Evolutionary conservation across 2,113 vertebrate species (phyloP), one percentile per base, ranked within the genome.

Genomic region (Cervus canadensis): DNA sequence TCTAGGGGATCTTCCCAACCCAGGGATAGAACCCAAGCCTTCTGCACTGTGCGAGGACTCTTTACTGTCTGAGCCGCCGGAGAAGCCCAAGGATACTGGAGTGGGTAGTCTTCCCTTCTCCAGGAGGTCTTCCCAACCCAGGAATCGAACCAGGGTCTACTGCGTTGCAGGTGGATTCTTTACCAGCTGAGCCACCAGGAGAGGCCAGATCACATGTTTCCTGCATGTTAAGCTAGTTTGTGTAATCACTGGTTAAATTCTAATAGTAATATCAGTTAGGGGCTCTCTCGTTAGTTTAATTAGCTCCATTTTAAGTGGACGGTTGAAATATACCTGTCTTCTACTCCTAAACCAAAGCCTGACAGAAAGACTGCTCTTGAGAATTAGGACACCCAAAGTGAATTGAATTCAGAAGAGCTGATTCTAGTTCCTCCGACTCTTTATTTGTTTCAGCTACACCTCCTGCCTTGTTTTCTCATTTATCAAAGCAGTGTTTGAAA

Each of bases 191-290:
- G 67, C 67, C 2, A 0, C 67, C 19, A 40, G n/a, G 10, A 10
- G 0, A 23, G 19, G 19, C 19, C 6, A 28, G 25, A 30, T 36
- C 36, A 79, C 15, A 40, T 1, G 16, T 12, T 30, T 78, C 28
- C 2, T 33, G 33, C 4, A 11, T 17, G 25, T 67, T n/a, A 87
- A 91, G 48, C 30, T 59, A 8, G 13, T 62, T 64, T 85, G 19
- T 76, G 25, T 52, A 43, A 76, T 12, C 74, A 2, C 33, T 90
- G 57, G 28, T 81, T 78, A 96, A 84, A 94, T 87, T n/a, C 28
- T 76, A 97, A 26, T 78, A 36, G 50, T 23, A 16, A 50, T 26
- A 12, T 82, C 92, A 95, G 4, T 52, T 48, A 95, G 8, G 17
- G 33, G 4, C 28, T 59, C 21, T 60, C 6, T 25, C 33, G 19